These are phyloP conservation scores for Caenorhabditis auriculariae DNA, from an alignment of 2,888 invertebrate genomes.

Conservation along the genomic window DNA sequence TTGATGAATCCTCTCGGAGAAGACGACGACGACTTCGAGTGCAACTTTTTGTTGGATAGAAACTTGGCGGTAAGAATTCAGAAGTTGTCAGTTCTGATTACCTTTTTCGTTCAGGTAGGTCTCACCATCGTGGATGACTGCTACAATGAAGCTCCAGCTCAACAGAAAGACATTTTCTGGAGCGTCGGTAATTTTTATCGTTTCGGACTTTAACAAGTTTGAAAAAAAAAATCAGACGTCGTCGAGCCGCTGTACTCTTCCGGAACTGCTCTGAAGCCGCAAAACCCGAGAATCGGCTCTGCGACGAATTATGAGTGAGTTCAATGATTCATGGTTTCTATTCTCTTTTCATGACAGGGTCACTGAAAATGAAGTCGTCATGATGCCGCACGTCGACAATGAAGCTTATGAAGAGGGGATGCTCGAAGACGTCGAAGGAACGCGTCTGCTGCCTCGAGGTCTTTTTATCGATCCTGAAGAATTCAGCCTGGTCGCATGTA, in stretches of 20 bases:
- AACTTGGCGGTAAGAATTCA: slow-evolving; percentile 37
- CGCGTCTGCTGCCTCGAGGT: no score
- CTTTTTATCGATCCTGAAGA: no score
- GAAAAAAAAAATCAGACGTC: not conserved
- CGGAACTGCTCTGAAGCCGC: slow-evolving; percentile 38
- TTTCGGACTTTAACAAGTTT: not conserved
- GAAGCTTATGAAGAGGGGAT: slow-evolving; percentile 16
- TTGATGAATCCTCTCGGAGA: slow-evolving; percentile 58
- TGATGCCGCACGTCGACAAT: slow-evolving; percentile 31
- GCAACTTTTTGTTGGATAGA: slow-evolving; percentile 43
- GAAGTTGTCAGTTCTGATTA: not conserved
- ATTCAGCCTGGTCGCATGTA: no score
- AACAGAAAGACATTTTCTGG: slow-evolving; percentile 44
- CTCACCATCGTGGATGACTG: slow-evolving; percentile 43
- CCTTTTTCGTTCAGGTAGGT: slow-evolving; percentile 23
- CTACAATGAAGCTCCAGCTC: slow-evolving; percentile 36
- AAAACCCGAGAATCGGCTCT: slow-evolving; percentile 45
- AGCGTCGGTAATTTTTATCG: slow-evolving; percentile 6
- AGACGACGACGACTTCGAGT: slow-evolving; percentile 58
- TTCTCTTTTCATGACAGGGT: slow-evolving; percentile 8
- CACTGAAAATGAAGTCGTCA: slow-evolving; percentile 27
- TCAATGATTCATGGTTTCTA: not conserved
- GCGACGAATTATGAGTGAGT: slow-evolving; percentile 39
- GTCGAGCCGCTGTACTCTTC: slow-evolving; percentile 41
- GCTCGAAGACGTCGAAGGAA: slow-evolving; percentile 18